Percentiles rank a stretch among this genome's conserved stretches.
phyloP scores from a whole-genome alignment of 1,140 invertebrate genomes.

The Drosophila truncata region DNA sequence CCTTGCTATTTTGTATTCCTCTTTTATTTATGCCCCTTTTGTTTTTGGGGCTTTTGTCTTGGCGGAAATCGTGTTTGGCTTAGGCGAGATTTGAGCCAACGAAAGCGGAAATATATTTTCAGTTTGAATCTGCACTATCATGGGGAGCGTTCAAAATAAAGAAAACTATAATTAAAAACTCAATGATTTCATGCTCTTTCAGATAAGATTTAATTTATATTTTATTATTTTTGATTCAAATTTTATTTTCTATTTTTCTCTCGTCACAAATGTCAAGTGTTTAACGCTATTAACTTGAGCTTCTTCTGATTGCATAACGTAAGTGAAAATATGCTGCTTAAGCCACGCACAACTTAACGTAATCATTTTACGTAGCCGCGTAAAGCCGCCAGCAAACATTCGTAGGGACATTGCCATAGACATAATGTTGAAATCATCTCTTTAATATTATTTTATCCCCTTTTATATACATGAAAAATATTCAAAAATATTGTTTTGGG shows the following conservation, averaged over 20 bases:
- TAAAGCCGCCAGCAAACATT: constrained; percentile 1
- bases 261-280: constrained; percentile 11
- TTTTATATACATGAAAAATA: too few relatives aligned
- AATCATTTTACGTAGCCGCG: constrained; percentile 32
- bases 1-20: constrained; percentile 36
- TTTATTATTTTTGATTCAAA: background rate
- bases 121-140: constrained; percentile 1
- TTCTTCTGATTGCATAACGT: constrained; percentile 24
- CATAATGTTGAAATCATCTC: too few relatives aligned
- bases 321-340: constrained; percentile 16
- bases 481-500: too few relatives aligned
- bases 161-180: background rate
- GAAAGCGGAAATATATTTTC: constrained; percentile 13
- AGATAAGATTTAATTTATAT: background rate
- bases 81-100: constrained; percentile 26
- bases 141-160: background rate
- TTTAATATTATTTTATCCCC: too few relatives aligned
- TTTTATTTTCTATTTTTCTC: background rate
- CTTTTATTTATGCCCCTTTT: constrained; percentile 17
- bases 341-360: constrained; percentile 32
- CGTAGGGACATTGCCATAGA: constrained; percentile 18
- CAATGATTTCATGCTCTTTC: background rate
- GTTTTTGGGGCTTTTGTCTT: constrained; percentile 18
- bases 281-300: constrained; percentile 21
- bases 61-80: constrained; percentile 32